phyloP scores from a whole-genome alignment of 2,888 invertebrate species.

The Limnephilus auricula region DNA sequence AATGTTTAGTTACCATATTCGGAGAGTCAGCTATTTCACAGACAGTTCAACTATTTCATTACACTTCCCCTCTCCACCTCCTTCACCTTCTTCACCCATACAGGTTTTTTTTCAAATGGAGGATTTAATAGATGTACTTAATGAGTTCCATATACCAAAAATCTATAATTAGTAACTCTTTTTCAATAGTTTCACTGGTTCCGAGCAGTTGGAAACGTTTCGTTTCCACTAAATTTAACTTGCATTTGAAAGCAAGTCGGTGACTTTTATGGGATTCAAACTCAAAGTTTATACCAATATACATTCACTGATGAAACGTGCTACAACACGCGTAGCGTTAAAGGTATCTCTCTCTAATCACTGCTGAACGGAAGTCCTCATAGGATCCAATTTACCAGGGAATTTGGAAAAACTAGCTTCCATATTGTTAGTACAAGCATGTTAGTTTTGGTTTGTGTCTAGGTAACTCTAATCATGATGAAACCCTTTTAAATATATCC shows the following conservation, averaged over 20 bases:
- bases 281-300: neutral
- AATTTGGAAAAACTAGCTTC: neutral
- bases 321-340: neutral
- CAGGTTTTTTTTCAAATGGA: no score
- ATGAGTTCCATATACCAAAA: no score
- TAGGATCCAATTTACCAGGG: neutral
- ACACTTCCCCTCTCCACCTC: no score
- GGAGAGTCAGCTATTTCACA: no score
- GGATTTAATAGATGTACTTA: no score
- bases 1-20: no score
- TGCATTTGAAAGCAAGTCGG: neutral
- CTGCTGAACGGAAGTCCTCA: neutral
- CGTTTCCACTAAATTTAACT: neutral
- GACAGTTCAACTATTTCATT: no score
- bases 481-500: neutral
- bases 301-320: neutral
- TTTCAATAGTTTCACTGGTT: no score
- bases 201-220: neutral
- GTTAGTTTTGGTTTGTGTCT: neutral
- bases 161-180: no score
- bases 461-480: neutral
- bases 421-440: neutral
- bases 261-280: neutral
- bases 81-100: no score
- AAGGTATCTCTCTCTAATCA: neutral